These are phyloP conservation scores for Drosophila arizonae DNA, from an alignment of 1,140 invertebrate species.

Conservation along the genomic window DNA sequence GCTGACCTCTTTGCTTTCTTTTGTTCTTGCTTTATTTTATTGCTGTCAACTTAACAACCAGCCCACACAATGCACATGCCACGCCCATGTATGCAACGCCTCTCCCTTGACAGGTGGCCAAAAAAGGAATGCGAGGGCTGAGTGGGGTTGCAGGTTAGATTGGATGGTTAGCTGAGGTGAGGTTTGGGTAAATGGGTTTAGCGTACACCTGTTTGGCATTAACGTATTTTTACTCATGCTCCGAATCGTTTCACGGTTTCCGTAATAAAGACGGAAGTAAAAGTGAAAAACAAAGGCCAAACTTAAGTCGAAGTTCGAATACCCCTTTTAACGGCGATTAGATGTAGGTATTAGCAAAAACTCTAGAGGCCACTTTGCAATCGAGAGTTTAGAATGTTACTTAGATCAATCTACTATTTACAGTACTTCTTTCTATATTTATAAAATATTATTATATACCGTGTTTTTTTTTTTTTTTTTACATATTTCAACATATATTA, in stretches of 20 bases:
- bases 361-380: no score
- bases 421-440: no score
- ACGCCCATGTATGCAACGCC: constrained; percentile 7
- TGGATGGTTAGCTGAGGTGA: neutral
- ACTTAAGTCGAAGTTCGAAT: neutral
- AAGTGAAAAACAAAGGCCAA: constrained; percentile 6
- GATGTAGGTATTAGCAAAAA: no score
- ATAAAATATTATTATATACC: no score
- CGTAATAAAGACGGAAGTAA: constrained; percentile 11
- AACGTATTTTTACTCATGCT: constrained; percentile 8
- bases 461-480: no score
- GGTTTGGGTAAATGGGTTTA: neutral
- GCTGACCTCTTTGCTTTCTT: neutral
- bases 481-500: no score
- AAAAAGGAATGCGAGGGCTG: constrained; percentile 3
- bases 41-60: constrained; percentile 47
- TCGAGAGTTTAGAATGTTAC: no score
- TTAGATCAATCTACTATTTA: no score
- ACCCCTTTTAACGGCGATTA: neutral
- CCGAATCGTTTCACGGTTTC: constrained; percentile 23
- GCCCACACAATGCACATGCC: constrained; percentile 11
- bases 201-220: constrained; percentile 13
- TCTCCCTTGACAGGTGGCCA: constrained; percentile 21
- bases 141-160: neutral
- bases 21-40: neutral